These are phyloP conservation scores for Pteromalus puparum DNA, from an alignment of 1,140 invertebrate genomes.

Conservation along the genomic window DNA sequence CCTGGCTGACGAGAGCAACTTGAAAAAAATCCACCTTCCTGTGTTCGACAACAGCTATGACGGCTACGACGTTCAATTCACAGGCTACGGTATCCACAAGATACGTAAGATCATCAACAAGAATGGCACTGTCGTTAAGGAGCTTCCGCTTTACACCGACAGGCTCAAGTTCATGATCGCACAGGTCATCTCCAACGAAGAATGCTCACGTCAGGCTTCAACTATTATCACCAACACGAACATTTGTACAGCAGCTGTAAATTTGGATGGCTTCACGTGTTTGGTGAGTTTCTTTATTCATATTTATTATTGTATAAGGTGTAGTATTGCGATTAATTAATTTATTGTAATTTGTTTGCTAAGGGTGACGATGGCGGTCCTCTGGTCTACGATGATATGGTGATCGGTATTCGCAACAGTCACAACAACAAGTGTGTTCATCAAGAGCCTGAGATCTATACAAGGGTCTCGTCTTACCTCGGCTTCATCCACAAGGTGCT, in stretches of 20 bases:
- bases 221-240: neutral
- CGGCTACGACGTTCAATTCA: neutral
- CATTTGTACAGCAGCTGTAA: neutral
- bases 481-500: neutral
- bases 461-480: neutral
- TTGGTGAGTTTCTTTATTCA: neutral
- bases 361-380: neutral
- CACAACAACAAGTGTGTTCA: neutral
- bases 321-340: no score
- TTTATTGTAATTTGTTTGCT: neutral
- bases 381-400: neutral
- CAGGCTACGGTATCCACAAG: slow-evolving; percentile 11
- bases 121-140: neutral
- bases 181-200: neutral
- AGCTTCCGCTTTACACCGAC: neutral
- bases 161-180: neutral
- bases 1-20: neutral
- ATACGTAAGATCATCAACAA: no score
- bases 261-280: neutral
- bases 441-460: neutral
- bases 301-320: neutral
- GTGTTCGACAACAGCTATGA: neutral
- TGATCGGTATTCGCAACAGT: neutral
- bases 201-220: neutral
- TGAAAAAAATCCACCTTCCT: neutral